Base-by-base conservation (phyloP, 2,888 invertebrate species). In the Melipona beecheii region DNA sequence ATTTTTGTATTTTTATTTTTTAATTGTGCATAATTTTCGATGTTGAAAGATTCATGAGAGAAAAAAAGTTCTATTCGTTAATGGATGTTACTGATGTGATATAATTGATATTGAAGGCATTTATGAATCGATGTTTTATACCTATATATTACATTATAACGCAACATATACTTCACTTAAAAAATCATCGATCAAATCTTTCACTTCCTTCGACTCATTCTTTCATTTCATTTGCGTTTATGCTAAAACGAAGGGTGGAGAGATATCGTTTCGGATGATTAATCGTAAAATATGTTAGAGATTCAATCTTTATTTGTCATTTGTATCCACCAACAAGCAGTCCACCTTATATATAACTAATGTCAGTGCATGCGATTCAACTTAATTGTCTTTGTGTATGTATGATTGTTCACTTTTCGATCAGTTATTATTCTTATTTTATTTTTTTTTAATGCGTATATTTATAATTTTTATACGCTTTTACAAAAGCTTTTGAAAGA, bases 221-320 rank as follows among this genome's bases (percentile, higher is more conserved):
- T 79, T 83, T 65, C 77, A 84, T 66, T 82, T 85, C 69, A 84
- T 69, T 75, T 73, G 83, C 52, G 76, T 76, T 85, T 84, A 87
- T 87, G 83, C 56, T 66, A 77, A 84, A 68, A 52, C 27, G 54
- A 86, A 87, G 90, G 90, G 91, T 91, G 91, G 91, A 91, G 91
- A 91, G 91, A 90, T 84, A 85, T 68, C 71, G 74, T 78, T 87
- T 70, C 56, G 83, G 56, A 85, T 72, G 71, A 83, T 64, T 64
- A 56, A 21, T 80, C 31, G n/a, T 21, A 68, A 49, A 50, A 77
- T 56, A 31, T 80, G 24, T 49, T 31, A 11, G 43, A 54, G 54
- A 58, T 73, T 64, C 11, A 54, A 72, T 75, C n/a, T 79, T 81
- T 60, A 79, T 68, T 81, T 81, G 43, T 36, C 11, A 43, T 43